Percentiles rank a stretch among this genome's conserved stretches.
phyloP scores from a whole-genome alignment of 1,140 invertebrate species.

The Tetranychus cinnabarinus region DNA sequence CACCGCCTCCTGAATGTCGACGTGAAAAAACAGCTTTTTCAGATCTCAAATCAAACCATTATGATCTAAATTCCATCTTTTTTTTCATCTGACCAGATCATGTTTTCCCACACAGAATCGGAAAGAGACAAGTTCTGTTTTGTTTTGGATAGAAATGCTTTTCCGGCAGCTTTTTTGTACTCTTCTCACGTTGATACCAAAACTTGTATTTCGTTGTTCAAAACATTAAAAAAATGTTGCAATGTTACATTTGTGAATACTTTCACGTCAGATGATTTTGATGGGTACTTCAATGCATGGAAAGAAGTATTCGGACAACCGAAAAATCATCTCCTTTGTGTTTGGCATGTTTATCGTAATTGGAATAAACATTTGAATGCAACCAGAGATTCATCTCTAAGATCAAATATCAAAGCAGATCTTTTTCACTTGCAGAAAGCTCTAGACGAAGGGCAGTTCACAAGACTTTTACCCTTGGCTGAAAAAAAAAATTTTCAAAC shows the following conservation, averaged over 20 bases:
- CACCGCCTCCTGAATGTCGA: too few species aligned
- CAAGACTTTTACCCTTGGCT: too few species aligned
- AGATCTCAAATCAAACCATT: too few species aligned
- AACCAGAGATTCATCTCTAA: too few species aligned
- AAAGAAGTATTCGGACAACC: neutral
- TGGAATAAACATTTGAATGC: too few species aligned
- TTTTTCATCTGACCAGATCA: too few species aligned
- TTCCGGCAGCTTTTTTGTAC: neutral
- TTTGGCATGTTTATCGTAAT: neutral
- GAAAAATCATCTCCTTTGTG: neutral
- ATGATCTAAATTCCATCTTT: too few species aligned
- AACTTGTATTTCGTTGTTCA: neutral
- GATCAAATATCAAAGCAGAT: too few species aligned
- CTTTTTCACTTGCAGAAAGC: too few species aligned
- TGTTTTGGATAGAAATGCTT: neutral
- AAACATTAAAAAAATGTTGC: neutral
- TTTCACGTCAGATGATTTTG: neutral
- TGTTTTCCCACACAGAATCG: too few species aligned
- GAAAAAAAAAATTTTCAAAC: too few species aligned
- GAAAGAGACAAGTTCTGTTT: neutral
- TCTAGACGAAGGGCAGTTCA: too few species aligned
- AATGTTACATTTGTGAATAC: neutral
- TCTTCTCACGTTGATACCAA: neutral
- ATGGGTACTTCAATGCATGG: neutral
- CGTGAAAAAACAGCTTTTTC: neutral